Evolutionary conservation across 2,888 invertebrate genomes (phyloP).

Genomic region (Sarcophaga rosellei): DNA sequence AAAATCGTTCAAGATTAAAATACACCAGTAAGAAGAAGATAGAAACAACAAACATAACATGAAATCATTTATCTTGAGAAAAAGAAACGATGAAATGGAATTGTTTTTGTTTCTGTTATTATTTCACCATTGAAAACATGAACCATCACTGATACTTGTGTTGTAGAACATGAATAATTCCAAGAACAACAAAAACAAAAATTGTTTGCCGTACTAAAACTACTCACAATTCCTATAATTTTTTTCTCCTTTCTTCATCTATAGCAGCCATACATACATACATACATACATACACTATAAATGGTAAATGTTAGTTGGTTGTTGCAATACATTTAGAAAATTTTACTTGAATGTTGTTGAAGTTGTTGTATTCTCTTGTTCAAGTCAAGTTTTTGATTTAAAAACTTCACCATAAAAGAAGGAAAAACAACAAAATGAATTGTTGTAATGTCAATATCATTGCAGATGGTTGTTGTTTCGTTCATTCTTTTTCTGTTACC

Average conservation of each 20-base stretch:
- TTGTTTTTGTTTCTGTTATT: no score
- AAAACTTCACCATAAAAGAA: background rate
- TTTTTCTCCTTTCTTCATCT: no score
- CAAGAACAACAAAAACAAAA: background rate
- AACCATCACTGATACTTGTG: slow-evolving; percentile 27
- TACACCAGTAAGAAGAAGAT: no score
- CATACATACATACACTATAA: no score
- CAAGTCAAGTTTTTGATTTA: background rate
- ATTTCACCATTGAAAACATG: no score
- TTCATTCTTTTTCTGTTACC: background rate
- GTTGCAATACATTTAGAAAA: background rate
- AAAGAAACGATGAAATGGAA: no score
- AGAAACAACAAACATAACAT: no score
- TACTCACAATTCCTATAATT: no score
- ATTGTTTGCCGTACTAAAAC: no score
- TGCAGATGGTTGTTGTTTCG: background rate
- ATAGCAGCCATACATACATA: no score
- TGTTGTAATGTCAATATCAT: background rate
- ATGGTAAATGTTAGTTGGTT: background rate
- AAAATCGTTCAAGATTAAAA: no score
- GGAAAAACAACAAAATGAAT: background rate
- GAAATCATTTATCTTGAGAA: no score
- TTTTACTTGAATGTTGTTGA: background rate
- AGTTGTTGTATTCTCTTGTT: background rate
- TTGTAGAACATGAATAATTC: slow-evolving; percentile 6